Base-by-base conservation (phyloP, 92 coral and sea anemone species). In the Porites rus region DNA sequence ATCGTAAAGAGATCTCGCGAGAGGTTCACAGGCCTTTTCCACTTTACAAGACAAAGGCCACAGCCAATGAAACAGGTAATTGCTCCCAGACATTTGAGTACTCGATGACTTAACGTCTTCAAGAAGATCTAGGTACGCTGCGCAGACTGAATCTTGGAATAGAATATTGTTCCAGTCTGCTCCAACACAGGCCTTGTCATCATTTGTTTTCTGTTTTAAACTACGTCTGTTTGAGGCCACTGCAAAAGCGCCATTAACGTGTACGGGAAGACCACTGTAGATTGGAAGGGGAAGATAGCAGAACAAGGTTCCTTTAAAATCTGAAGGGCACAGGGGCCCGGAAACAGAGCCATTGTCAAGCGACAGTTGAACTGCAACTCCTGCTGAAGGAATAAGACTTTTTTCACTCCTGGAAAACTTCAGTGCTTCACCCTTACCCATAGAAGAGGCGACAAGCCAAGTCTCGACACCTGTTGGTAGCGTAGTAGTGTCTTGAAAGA, bases 271-370 rank as follows among this genome's bases (percentile, higher is more conserved):
- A 73, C 52, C 98, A 81, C 94, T 94, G 46, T 80, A 81, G 9
- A 96, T 88, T 2, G 98, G 96, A 52, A 96, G 88, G 17, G 98
- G 98, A 38, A 96, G 88, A 66, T 88, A 96, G 66, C 98, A 96
- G 76, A 94, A 96, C 13, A 94, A 86, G 24, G 12, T 84, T 2
- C 96, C 98, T 22, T 66, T 59, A 9, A 56, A 51, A 16, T 18
- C 19, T 14, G 2, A 17, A 9, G 64, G 51, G 10, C 64, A 79
- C 13, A 50, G 46, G 56, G 80, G 68, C 16, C 13, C 69, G 1
- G 68, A 28, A 1, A 8, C 14, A 3, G 7, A 38, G 21, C 56
- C 28, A 8, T 17, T 24, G 18, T 43, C 50, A n/a, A 7, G 21
- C 6, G 76, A 77, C 53, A 93, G 65, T 70, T 83, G 68, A 7